Percentiles rank a stretch among this genome's conserved stretches.
Evolutionary conservation across 2,113 vertebrate genomes (phyloP).

Genomic region (Petroica traversi): DNA sequence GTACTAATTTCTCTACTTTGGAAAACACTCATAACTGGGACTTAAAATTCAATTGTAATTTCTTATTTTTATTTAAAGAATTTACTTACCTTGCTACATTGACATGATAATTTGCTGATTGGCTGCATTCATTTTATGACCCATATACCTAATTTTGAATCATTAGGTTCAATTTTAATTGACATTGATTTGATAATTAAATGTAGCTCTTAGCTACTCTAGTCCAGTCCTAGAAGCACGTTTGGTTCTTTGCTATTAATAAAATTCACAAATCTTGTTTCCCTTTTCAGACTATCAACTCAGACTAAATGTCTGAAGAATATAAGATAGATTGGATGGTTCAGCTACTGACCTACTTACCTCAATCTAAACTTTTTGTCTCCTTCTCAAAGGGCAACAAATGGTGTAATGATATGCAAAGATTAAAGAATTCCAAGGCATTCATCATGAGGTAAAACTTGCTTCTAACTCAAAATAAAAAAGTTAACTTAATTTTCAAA

Average conservation of each 20-base stretch:
- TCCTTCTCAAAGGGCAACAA: neutral
- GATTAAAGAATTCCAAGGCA: neutral
- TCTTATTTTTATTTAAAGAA: slow-evolving; percentile 8
- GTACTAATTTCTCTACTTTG: neutral
- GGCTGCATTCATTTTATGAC: neutral
- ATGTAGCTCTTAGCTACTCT: neutral
- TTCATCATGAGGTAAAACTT: neutral
- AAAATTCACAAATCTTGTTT: neutral
- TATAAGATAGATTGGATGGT: neutral
- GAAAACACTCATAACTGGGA: neutral
- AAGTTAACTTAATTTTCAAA: neutral
- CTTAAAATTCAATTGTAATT: neutral
- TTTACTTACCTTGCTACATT: neutral
- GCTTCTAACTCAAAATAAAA: neutral
- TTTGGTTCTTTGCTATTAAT: neutral
- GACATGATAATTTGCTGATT: neutral
- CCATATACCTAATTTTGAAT: slow-evolving; percentile 22
- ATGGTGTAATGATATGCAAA: neutral
- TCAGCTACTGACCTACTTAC: neutral
- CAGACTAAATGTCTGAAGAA: neutral
- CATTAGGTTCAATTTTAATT: slow-evolving; percentile 22
- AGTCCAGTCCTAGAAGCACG: neutral
- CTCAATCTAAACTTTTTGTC: neutral
- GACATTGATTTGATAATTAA: slow-evolving; percentile 41
- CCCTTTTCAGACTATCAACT: neutral